Conservation (phyloP, 2,797 vertebrate genomes). For the Yasuhikotakia modesta region DNA sequence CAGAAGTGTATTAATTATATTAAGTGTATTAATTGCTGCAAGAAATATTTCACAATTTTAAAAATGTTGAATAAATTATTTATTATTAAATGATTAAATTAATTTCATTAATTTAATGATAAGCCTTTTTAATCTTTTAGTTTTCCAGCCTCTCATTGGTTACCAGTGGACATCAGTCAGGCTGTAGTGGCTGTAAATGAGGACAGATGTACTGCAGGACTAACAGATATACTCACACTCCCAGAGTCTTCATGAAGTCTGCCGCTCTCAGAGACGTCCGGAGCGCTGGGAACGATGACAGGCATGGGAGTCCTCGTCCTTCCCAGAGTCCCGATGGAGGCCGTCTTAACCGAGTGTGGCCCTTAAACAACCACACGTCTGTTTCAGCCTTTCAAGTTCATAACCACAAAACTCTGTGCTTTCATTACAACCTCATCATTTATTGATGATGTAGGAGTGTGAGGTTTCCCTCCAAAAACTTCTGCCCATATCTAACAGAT, state of each 20-base stretch:
- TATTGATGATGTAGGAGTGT: neutral
- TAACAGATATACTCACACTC: slow-evolving; percentile 83
- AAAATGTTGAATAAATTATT: too few relatives aligned
- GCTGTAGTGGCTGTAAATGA: neutral
- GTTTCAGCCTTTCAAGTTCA: neutral
- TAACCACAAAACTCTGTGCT: neutral
- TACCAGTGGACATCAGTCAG: too few relatives aligned
- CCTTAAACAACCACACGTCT: slow-evolving; percentile 67
- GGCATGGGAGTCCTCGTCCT: slow-evolving; percentile 91
- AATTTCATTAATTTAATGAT: too few relatives aligned
- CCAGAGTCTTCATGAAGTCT: slow-evolving; percentile 94
- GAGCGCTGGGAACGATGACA: slow-evolving; percentile 92
- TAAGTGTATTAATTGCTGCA: neutral
- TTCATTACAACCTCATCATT: neutral
- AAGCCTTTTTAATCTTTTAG: too few relatives aligned
- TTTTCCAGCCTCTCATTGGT: too few relatives aligned
- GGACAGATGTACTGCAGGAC: neutral
- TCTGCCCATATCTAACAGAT: too few relatives aligned
- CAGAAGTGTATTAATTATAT: neutral
- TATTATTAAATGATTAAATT: too few relatives aligned
- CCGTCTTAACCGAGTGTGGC: slow-evolving; percentile 88
- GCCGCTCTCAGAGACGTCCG: slow-evolving; percentile 89
- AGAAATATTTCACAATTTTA: too few relatives aligned
- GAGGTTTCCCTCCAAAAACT: too few relatives aligned
- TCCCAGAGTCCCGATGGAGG: slow-evolving; percentile 92